Evolutionary conservation across 2,888 invertebrate genomes (phyloP).

Genomic region (Drosophila dives): DNA sequence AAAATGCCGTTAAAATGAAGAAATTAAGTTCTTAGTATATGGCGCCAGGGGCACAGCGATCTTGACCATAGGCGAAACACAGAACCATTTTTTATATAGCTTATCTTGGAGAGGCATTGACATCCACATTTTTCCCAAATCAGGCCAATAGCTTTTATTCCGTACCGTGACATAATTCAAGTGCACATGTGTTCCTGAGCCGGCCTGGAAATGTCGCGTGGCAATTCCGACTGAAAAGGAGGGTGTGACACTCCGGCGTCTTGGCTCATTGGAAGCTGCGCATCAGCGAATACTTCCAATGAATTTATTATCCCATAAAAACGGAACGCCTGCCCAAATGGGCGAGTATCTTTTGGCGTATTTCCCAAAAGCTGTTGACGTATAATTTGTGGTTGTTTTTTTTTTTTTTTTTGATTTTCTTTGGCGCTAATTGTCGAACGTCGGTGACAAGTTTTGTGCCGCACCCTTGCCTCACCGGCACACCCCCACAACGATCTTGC

Average conservation of each 20-base stretch:
- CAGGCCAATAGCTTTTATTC: slow-evolving; percentile 1
- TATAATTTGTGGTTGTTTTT: slow-evolving; percentile 26
- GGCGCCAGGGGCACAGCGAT: slow-evolving; percentile 58
- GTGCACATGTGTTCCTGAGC: slow-evolving; percentile 33
- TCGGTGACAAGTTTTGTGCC: slow-evolving; percentile 66
- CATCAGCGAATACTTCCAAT: slow-evolving; percentile 50
- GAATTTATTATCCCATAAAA: slow-evolving; percentile 71
- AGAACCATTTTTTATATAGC: slow-evolving; percentile 18
- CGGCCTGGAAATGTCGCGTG: slow-evolving; percentile 44
- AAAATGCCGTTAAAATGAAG: slow-evolving; percentile 35
- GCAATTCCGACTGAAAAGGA: slow-evolving; percentile 8
- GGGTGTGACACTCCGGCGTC: slow-evolving; percentile 37
- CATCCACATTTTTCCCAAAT: slow-evolving; percentile 11
- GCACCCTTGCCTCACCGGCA: slow-evolving; percentile 26
- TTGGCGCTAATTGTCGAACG: slow-evolving; percentile 71
- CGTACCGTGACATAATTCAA: slow-evolving; percentile 45
- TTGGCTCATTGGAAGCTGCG: slow-evolving; percentile 52
- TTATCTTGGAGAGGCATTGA: slow-evolving; percentile 23
- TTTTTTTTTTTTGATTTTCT: slow-evolving; percentile 38
- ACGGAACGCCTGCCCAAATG: slow-evolving; percentile 49
- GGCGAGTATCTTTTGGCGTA: slow-evolving; percentile 41
- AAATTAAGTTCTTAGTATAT: slow-evolving; percentile 35
- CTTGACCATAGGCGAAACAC: slow-evolving; percentile 56
- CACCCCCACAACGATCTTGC: slow-evolving; percentile 16
- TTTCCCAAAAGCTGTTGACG: slow-evolving; percentile 41